These are phyloP conservation scores for Drosophila borealis DNA, from an alignment of 2,888 invertebrate genomes.

Conservation along the genomic window DNA sequence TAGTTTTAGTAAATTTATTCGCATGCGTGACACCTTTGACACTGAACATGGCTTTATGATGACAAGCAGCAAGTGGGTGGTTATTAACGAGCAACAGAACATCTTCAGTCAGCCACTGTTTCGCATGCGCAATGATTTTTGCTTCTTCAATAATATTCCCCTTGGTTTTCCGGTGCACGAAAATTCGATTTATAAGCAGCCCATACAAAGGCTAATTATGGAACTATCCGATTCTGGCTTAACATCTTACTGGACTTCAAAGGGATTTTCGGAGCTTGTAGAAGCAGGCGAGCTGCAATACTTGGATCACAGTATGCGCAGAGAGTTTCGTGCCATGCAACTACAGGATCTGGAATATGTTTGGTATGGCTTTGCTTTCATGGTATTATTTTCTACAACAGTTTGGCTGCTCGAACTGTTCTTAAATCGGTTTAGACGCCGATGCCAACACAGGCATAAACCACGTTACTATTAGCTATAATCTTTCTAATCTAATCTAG, in stretches of 20 bases:
- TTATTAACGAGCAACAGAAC: slow-evolving; percentile 76
- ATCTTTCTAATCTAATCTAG: no score
- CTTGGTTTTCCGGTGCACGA: slow-evolving; percentile 76
- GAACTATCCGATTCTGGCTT: slow-evolving; percentile 67
- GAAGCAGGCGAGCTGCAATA: slow-evolving; percentile 61
- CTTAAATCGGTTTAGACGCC: slow-evolving; percentile 1
- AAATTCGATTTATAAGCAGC: slow-evolving; percentile 72
- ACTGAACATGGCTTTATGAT: slow-evolving; percentile 73
- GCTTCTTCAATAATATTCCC: slow-evolving; percentile 73
- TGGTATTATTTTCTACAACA: slow-evolving; percentile 44
- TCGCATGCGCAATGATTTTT: slow-evolving; percentile 68
- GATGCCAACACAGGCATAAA: neutral
- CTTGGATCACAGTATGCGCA: slow-evolving; percentile 58
- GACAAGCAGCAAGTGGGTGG: slow-evolving; percentile 68
- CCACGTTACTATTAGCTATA: no score
- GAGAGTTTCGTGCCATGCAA: slow-evolving; percentile 69
- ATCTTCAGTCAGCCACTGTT: slow-evolving; percentile 75
- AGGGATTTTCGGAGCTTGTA: slow-evolving; percentile 69
- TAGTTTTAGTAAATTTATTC: slow-evolving; percentile 56
- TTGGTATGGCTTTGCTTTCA: slow-evolving; percentile 69
- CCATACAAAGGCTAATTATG: slow-evolving; percentile 65
- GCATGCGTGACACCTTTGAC: slow-evolving; percentile 68
- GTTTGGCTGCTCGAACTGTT: slow-evolving; percentile 62
- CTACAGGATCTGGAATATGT: slow-evolving; percentile 71
- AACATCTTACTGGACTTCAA: slow-evolving; percentile 55